A percentile compares a stretch with the other conserved stretches of the same genome.
These are phyloP conservation scores for Microcebus murinus DNA, from an alignment of 2,113 vertebrate genomes.

Conservation along the genomic window DNA sequence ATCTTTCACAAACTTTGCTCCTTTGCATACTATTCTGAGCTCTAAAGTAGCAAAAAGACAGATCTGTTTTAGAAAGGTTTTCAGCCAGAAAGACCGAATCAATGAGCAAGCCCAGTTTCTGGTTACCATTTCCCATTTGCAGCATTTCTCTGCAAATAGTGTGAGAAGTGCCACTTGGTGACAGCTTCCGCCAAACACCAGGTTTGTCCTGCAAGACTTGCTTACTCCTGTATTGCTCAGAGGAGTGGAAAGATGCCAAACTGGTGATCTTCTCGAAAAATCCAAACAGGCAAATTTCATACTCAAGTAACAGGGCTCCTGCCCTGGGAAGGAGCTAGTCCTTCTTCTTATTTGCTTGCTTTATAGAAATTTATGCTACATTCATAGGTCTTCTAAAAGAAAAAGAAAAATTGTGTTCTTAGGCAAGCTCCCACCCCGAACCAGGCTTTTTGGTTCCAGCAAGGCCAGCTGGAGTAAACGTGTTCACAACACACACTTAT, in stretches of 20 bases:
- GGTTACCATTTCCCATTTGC: slow-evolving; percentile 35
- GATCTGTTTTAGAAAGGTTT: slow-evolving; percentile 33
- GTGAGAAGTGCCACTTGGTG: background rate
- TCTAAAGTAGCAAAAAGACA: slow-evolving; percentile 21
- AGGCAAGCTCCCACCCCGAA: background rate
- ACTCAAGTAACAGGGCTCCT: background rate
- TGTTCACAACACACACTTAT: accelerated
- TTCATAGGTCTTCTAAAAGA: background rate
- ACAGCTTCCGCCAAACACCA: background rate
- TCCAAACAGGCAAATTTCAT: background rate
- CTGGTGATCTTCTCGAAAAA: background rate
- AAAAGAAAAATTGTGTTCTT: background rate
- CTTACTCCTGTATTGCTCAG: background rate
- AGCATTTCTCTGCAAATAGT: background rate
- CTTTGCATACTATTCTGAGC: background rate
- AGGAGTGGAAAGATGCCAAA: background rate
- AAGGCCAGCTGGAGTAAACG: background rate
- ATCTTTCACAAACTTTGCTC: background rate
- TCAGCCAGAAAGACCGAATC: slow-evolving; percentile 43
- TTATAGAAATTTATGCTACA: background rate
- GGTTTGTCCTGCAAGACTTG: background rate
- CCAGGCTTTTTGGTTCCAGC: background rate
- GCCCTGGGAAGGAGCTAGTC: background rate
- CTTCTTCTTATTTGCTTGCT: slow-evolving; percentile 1
- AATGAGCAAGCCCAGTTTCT: slow-evolving; percentile 2